These are phyloP conservation scores for Amphiduros pacificus DNA, from an alignment of 2,888 invertebrate genomes.

Conservation along the genomic window DNA sequence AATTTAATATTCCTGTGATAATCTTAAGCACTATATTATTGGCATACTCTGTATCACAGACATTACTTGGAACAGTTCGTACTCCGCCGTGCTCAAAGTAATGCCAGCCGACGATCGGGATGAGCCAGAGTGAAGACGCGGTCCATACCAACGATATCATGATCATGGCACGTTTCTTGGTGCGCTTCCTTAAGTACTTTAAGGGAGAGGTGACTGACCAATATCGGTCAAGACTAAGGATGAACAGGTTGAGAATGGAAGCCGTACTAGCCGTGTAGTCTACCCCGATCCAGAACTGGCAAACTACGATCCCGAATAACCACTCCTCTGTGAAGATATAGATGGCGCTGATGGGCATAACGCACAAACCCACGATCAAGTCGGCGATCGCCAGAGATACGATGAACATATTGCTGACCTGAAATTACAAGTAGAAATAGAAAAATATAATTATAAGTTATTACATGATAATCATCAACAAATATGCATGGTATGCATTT, in stretches of 20 bases:
- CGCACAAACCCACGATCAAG: slow-evolving; percentile 62
- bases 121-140: slow-evolving; percentile 61
- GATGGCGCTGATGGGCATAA: slow-evolving; percentile 63
- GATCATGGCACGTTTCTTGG: slow-evolving; percentile 61
- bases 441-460: not conserved
- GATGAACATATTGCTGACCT: slow-evolving; percentile 65
- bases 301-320: slow-evolving; percentile 64
- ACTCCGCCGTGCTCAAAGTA: slow-evolving; percentile 53
- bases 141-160: slow-evolving; percentile 63
- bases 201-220: slow-evolving; percentile 64
- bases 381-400: slow-evolving; percentile 63
- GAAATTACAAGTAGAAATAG: slow-evolving; percentile 28
- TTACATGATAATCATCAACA: not conserved
- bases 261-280: slow-evolving; percentile 68
- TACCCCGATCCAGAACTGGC: slow-evolving; percentile 65
- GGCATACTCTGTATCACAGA: slow-evolving; percentile 64
- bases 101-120: slow-evolving; percentile 63
- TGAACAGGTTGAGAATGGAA: slow-evolving; percentile 66
- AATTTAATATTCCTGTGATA: slow-evolving; percentile 63
- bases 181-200: slow-evolving; percentile 62
- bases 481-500: not conserved
- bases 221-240: slow-evolving; percentile 60
- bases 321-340: slow-evolving; percentile 61
- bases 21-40: slow-evolving; percentile 60
- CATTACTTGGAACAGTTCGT: slow-evolving; percentile 46